Evolutionary conservation across 1,140 invertebrate species (phyloP).

Genomic region (Myzus persicae): DNA sequence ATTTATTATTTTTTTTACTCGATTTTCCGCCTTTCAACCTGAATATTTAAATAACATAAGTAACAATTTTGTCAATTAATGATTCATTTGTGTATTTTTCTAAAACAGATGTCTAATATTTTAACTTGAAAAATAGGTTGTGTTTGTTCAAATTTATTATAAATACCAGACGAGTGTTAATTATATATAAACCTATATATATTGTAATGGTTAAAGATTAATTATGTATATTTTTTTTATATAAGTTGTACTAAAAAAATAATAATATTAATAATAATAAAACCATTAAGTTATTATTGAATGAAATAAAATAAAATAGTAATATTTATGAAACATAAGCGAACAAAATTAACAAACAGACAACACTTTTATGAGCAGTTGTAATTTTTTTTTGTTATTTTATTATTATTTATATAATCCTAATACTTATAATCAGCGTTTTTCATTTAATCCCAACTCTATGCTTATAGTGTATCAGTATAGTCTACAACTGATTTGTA

Average conservation of each 20-base stretch:
- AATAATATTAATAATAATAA: not conserved
- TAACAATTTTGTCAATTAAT: conserved; percentile 51
- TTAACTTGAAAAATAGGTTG: conserved; percentile 38
- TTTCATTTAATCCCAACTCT: conserved; percentile 4
- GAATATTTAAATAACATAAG: conserved; percentile 2
- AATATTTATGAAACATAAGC: conserved; percentile 29
- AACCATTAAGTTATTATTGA: conserved; percentile 30
- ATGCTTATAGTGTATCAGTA: not conserved
- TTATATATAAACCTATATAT: not conserved
- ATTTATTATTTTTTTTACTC: conserved; percentile 36
- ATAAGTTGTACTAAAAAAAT: not conserved
- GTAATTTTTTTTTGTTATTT: conserved; percentile 26
- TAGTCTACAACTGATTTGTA: not conserved
- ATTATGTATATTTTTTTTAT: conserved; percentile 39
- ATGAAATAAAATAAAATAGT: conserved; percentile 16
- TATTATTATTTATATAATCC: conserved; percentile 47
- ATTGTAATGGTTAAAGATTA: not conserved
- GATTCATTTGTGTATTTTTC: not conserved
- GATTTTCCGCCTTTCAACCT: not conserved
- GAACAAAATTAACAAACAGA: conserved; percentile 55
- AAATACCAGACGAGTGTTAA: not conserved
- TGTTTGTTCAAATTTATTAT: conserved; percentile 33
- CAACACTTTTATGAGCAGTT: not conserved
- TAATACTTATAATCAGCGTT: conserved; percentile 10
- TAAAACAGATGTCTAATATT: conserved; percentile 39